Base-by-base conservation (phyloP, 2,888 invertebrate genomes). In the Venusia cambrica region DNA sequence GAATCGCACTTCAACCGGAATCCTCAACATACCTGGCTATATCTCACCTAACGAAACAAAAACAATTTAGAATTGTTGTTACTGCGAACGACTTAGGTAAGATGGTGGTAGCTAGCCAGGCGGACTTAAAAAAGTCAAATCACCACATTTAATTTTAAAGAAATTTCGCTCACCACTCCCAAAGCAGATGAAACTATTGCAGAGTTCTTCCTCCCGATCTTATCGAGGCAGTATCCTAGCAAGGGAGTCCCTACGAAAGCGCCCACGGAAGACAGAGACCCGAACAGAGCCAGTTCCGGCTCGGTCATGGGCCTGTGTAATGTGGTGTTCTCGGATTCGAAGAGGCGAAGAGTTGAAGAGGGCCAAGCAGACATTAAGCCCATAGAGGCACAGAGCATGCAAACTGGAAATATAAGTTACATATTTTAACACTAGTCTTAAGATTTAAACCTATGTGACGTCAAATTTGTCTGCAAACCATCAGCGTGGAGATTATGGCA, bases 341-440 rank as follows among this genome's bases (percentile, higher is more conserved):
- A 81, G 10, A 77, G 65, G 0, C 50, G 48, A 1, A 75, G 44
- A 0, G 72, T 75, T 0, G 72, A 71, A 0, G 79, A 77, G 0
- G 80, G 80, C 77, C 78, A 80, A 0, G 74, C 59, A 37, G 60
- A 69, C 42, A 73, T 60, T 1, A 80, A 27, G 0, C 78, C 78
- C 53, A 75, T 55, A 3, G 59, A 67, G 17, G 63, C 31, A 36
- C 69, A 69, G 8, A 70, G 53, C 48, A 62, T 69, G 46, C 72
- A 63, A 8, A 73, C 80, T 80, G 58, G n/a, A n/a, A n/a, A n/a
- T n/a, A n/a, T n/a, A n/a, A n/a, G n/a, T n/a, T n/a, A n/a, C n/a
- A n/a, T n/a, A n/a, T n/a, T n/a, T n/a, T n/a, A n/a, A n/a, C n/a
- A n/a, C n/a, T n/a, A n/a, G n/a, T n/a, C n/a, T n/a, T n/a, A n/a